Evolutionary conservation across 2,113 vertebrate genomes (phyloP).

Genomic region (Spea multiplicata): DNA sequence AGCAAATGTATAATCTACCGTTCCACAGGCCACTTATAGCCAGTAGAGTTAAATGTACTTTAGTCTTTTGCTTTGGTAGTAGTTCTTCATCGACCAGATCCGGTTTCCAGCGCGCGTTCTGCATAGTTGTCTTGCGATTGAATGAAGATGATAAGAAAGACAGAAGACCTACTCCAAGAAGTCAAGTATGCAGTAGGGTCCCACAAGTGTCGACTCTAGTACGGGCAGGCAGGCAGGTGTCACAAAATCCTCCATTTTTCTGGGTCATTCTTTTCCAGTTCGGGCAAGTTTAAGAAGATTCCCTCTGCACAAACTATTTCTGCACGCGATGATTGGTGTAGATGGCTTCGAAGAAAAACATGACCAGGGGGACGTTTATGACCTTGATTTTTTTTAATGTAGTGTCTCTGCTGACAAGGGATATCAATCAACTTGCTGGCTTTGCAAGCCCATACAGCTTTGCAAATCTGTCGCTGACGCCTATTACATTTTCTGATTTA

Average conservation of each 20-base stretch:
- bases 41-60: too few relatives aligned
- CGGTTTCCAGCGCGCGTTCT: too few relatives aligned
- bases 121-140: too few relatives aligned
- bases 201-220: background rate
- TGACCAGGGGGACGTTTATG: background rate
- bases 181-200: background rate
- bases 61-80: too few relatives aligned
- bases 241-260: background rate
- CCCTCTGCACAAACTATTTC: background rate
- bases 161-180: too few relatives aligned
- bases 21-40: too few relatives aligned
- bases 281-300: constrained; percentile 2
- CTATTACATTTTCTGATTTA: too few relatives aligned
- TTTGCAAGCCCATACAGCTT: background rate
- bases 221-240: constrained; percentile 24
- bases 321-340: background rate
- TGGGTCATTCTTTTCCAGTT: constrained; percentile 18
- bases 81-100: too few relatives aligned
- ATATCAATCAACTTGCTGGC: background rate
- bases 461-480: too few relatives aligned
- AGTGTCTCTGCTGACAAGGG: background rate
- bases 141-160: too few relatives aligned
- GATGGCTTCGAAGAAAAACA: background rate
- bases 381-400: background rate
- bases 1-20: too few relatives aligned